Evolutionary conservation across 2,797 vertebrate species (phyloP).

Genomic region (Uromys caudimaculatus): DNA sequence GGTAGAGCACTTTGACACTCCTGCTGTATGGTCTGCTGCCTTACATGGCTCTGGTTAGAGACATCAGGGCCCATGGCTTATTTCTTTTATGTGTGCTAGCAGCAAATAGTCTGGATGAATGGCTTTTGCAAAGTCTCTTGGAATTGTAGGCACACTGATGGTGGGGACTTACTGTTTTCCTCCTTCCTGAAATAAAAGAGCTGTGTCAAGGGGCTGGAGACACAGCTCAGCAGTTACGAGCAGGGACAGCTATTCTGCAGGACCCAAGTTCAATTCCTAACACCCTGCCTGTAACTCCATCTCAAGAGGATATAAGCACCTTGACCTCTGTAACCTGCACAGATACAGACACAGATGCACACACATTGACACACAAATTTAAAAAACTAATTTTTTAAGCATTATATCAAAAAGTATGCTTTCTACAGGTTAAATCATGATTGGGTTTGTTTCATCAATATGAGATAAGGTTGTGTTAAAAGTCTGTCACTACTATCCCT

Average conservation of each 20-base stretch:
- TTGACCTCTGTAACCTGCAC: neutral
- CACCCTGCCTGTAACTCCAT: neutral
- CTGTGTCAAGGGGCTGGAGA: neutral
- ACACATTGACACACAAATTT: neutral
- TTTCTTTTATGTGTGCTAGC: neutral
- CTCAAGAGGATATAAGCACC: neutral
- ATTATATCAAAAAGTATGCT: neutral
- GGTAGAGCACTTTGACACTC: neutral
- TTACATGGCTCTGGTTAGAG: neutral
- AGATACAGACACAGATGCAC: neutral
- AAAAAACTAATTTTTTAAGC: neutral
- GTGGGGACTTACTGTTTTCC: neutral
- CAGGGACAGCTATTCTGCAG: neutral
- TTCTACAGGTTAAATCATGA: constrained; percentile 21
- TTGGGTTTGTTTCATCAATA: constrained; percentile 41
- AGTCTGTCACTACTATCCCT: neutral
- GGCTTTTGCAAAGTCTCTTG: neutral
- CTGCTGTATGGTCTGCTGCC: too few relatives aligned
- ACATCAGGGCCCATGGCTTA: neutral
- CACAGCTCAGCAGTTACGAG: neutral
- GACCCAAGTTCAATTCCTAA: neutral
- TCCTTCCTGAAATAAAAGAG: constrained; percentile 9
- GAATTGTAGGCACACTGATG: neutral
- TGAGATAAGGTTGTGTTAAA: neutral
- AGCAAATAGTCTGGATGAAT: neutral